These are phyloP conservation scores for Pachypsylla venusta DNA, from an alignment of 1,140 invertebrate species.

Conservation along the genomic window DNA sequence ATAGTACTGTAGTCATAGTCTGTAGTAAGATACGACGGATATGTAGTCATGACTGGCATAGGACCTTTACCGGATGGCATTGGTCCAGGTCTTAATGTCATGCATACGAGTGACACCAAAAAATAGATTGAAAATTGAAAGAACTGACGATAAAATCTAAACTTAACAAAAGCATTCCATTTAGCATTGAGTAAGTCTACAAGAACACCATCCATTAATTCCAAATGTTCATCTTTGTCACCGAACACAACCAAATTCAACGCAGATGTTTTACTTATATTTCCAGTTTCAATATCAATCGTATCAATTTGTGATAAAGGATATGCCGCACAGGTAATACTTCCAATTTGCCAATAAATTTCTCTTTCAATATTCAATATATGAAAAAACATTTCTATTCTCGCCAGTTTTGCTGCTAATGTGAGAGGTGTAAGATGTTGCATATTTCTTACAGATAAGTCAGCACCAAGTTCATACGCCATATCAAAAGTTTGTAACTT, in stretches of 20 bases:
- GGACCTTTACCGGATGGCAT: slow-evolving; percentile 20
- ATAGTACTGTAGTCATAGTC: not conserved
- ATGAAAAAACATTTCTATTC: slow-evolving; percentile 89
- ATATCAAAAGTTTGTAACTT: slow-evolving; percentile 51
- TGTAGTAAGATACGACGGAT: not conserved
- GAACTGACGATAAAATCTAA: slow-evolving; percentile 85
- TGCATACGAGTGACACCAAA: slow-evolving; percentile 67
- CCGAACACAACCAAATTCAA: slow-evolving; percentile 98
- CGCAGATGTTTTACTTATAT: slow-evolving; percentile 84
- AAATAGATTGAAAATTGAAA: slow-evolving; percentile 82
- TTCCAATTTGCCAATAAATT: slow-evolving; percentile 92
- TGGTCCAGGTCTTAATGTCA: slow-evolving; percentile 69
- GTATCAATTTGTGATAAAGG: slow-evolving; percentile 92
- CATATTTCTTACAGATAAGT: slow-evolving; percentile 68
- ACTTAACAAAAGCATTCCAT: slow-evolving; percentile 95
- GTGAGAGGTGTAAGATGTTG: slow-evolving; percentile 84
- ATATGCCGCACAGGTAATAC: slow-evolving; percentile 92
- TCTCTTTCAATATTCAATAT: slow-evolving; percentile 87
- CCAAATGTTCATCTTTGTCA: slow-evolving; percentile 85
- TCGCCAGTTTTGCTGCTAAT: slow-evolving; percentile 79
- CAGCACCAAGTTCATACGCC: slow-evolving; percentile 78
- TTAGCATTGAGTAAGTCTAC: slow-evolving; percentile 91
- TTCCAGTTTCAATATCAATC: slow-evolving; percentile 77
- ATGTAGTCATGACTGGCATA: not conserved
- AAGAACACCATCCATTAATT: slow-evolving; percentile 86